Percentiles rank a stretch among this genome's conserved stretches.
These are phyloP conservation scores for Pogonocichla stellata DNA, from an alignment of 2,113 vertebrate species.

Conservation along the genomic window DNA sequence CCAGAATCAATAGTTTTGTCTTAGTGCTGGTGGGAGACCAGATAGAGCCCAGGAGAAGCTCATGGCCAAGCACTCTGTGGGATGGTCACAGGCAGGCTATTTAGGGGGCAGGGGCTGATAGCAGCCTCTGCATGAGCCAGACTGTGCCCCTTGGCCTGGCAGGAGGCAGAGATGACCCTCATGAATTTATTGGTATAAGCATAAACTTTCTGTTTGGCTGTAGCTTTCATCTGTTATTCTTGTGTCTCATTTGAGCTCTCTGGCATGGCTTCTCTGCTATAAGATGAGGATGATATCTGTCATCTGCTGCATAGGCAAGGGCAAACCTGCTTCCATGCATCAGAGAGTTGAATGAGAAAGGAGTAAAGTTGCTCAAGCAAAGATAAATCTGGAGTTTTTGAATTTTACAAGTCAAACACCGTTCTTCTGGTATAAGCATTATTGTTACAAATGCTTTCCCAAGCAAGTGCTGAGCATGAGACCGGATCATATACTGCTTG, in stretches of 20 bases:
- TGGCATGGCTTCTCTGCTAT: not conserved
- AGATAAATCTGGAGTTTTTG: not conserved
- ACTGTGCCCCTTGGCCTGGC: not conserved
- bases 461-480: not conserved
- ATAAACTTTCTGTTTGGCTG: not conserved
- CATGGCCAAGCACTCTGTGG: fast-evolving
- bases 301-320: not conserved
- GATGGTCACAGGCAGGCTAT: not conserved
- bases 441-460: not conserved
- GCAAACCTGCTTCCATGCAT: not conserved
- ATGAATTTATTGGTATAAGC: not conserved
- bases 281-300: not conserved
- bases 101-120: not conserved
- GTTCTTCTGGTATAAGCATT: not conserved
- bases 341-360: not conserved
- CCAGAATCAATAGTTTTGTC: not conserved
- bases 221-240: not conserved
- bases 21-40: not conserved
- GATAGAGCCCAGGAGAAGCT: not conserved
- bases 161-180: not conserved
- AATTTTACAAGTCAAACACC: not conserved
- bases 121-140: not conserved
- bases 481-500: not conserved
- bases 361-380: not conserved
- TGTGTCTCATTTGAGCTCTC: not conserved